These are phyloP conservation scores for Pollenia griseotomentosa DNA, from an alignment of 2,888 invertebrate genomes.

Conservation along the genomic window DNA sequence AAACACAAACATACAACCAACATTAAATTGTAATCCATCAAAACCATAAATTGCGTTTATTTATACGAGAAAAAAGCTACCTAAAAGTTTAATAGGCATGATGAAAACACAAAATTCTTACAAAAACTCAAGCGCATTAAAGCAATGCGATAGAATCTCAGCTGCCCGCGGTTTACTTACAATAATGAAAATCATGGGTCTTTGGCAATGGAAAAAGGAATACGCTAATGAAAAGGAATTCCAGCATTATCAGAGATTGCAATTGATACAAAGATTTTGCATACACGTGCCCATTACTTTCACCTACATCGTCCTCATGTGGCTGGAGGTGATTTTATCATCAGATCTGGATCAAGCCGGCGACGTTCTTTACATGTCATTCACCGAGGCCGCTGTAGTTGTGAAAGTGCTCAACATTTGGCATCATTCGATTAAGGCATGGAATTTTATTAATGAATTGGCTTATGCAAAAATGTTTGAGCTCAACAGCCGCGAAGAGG, in stretches of 20 bases:
- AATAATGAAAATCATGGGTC: conserved; percentile 67
- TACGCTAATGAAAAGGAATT: conserved; percentile 37
- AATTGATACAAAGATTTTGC: conserved; percentile 67
- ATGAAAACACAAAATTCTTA: conserved; percentile 12
- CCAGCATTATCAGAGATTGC: conserved; percentile 25
- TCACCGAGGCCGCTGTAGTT: conserved; percentile 77
- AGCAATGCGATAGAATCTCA: conserved; percentile 64
- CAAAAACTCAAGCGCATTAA: neutral
- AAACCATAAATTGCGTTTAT: neutral
- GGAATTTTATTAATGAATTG: conserved; percentile 75
- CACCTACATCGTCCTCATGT: conserved; percentile 77
- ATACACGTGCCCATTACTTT: conserved; percentile 77
- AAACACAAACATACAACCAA: neutral
- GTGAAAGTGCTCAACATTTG: conserved; percentile 80
- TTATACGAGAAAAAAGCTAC: neutral
- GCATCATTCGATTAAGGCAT: conserved; percentile 69
- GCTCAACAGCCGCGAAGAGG: conserved; percentile 71
- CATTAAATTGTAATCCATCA: conserved; percentile 28
- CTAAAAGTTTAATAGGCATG: neutral
- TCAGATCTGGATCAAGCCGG: conserved; percentile 77
- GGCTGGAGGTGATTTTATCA: conserved; percentile 76
- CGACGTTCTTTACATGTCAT: conserved; percentile 78
- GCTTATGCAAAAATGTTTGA: conserved; percentile 57
- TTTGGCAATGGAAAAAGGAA: conserved; percentile 57
- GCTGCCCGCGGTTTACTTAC: conserved; percentile 62